Evolutionary conservation across 2,888 invertebrate genomes (phyloP).

Genomic region (Ferrisia virgata): DNA sequence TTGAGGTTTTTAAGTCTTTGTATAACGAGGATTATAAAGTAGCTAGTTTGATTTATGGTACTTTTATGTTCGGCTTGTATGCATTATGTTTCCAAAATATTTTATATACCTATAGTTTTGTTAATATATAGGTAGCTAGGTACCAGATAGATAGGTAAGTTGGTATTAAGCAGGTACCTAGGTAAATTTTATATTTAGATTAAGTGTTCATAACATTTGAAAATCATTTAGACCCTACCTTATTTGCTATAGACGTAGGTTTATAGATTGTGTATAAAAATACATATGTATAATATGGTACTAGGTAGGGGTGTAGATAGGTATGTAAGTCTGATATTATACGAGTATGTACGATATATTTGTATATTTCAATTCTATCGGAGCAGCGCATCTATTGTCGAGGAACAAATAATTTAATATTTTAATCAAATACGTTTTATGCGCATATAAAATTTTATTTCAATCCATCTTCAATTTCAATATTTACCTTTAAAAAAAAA

Average conservation of each 20-base stretch:
- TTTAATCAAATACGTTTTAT: constrained; percentile 31
- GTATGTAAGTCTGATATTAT: neutral
- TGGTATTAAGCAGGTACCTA: too few species aligned
- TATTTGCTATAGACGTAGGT: neutral
- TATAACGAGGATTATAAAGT: neutral
- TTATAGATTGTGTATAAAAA: neutral
- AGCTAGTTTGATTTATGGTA: neutral
- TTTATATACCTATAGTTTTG: neutral
- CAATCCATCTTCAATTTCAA: constrained; percentile 16
- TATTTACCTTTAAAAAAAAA: constrained; percentile 5
- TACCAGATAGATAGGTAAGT: too few species aligned
- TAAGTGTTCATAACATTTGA: neutral
- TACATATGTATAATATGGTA: neutral
- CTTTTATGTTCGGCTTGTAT: neutral
- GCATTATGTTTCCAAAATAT: neutral
- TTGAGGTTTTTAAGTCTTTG: neutral
- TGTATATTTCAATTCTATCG: neutral
- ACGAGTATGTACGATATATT: neutral
- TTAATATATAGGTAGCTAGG: neutral
- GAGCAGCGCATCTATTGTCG: neutral
- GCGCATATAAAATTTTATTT: constrained; percentile 30
- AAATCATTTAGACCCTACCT: neutral
- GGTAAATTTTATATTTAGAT: neutral
- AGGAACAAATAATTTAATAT: constrained; percentile 31
- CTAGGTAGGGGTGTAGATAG: neutral